Evolutionary conservation across 2,888 invertebrate species (phyloP), one percentile per base, ranked within the genome.

Genomic region (Zhuqinia jingwanae): DNA sequence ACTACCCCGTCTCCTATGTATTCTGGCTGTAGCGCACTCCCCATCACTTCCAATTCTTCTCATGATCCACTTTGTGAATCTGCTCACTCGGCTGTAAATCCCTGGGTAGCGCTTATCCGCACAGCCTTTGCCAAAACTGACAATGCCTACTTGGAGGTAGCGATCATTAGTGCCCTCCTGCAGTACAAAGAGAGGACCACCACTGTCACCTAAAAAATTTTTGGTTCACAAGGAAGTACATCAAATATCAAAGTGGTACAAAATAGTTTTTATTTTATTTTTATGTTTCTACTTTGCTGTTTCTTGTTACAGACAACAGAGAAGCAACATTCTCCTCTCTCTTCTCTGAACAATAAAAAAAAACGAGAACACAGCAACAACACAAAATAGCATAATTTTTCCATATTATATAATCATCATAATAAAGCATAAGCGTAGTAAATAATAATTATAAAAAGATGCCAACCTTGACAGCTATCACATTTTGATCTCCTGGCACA

Each of bases 381-480:
- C 3, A 60, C 10, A 60, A 60, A 60, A 22, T 36, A 36, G 36
- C 36, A 36, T 36, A 36, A 36, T 8, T 45, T 27, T 30, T n/a
- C n/a, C n/a, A n/a, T n/a, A n/a, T n/a, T n/a, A n/a, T n/a, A n/a
- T n/a, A n/a, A n/a, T n/a, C n/a, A n/a, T n/a, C n/a, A n/a, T 63
- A 30, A 58, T 25, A 25, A 58, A 20, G 15, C 3, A 36, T 36
- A 36, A 36, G 36, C 36, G 53, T n/a, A 53, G n/a, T n/a, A 53
- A 53, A 53, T 3, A 53, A 17, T 15, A 17, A 17, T 53, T 53
- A 53, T 2, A 53, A 53, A 53, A 70, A 50, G 45, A 75, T 75
- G 56, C 83, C 50, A 76, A 82, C 87, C 87, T 87, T 87, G 87
- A 58, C 88, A 88, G 76, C 85, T 85, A 73, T 88, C 84, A 70